Conservation (phyloP, 1,140 invertebrate species). For the Ridgeia piscesae region DNA sequence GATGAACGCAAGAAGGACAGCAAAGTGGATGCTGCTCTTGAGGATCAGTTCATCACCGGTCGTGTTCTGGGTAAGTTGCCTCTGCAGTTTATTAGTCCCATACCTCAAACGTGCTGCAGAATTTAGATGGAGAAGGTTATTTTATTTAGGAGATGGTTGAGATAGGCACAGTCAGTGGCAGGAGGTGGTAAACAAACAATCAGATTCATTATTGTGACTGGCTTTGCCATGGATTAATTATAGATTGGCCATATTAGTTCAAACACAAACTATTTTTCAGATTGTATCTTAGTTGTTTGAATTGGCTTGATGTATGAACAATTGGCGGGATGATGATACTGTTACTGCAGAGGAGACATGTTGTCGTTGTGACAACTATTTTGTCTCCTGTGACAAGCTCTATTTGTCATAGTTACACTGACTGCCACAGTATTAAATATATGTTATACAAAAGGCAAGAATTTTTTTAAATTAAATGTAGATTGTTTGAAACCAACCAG, state of each 20-base stretch:
- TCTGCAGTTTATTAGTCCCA: background rate
- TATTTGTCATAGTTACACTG: constrained; percentile 55
- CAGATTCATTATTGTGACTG: no score
- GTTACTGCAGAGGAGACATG: constrained; percentile 25
- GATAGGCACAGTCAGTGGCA: no score
- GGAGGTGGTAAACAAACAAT: no score
- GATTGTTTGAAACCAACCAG: no score
- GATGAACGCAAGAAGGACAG: constrained; percentile 85
- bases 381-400: constrained; percentile 29
- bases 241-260: background rate
- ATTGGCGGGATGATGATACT: background rate
- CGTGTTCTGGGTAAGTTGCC: constrained; percentile 73
- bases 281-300: background rate
- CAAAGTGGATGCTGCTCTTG: constrained; percentile 88
- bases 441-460: no score
- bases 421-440: constrained; percentile 17
- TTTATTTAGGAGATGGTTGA: no score
- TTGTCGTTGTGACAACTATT: constrained; percentile 38
- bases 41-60: constrained; percentile 96
- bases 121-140: no score
- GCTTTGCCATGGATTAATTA: no score
- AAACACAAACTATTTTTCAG: background rate
- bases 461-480: no score
- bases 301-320: no score
- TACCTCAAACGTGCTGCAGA: no score